Conservation (phyloP, 2,888 invertebrate genomes). For the Hedychridium roseum region DNA sequence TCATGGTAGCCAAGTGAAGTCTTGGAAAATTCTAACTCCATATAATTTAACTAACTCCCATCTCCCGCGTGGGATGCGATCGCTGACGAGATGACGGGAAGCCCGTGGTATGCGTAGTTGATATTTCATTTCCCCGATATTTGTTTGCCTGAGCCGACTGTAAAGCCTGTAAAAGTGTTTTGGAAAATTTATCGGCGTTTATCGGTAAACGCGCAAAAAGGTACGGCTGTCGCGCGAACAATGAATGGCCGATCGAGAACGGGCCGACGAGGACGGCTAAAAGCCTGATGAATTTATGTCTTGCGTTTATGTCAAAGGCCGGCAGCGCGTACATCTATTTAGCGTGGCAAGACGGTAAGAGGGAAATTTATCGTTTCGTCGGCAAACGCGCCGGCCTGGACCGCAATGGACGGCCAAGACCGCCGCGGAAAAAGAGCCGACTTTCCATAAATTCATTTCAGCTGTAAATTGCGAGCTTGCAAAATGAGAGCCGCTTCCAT, state of each 20-base stretch:
- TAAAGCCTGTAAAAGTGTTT: too few relatives aligned
- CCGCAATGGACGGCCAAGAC: constrained; percentile 15
- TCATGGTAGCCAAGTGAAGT: too few relatives aligned
- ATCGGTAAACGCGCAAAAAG: too few relatives aligned
- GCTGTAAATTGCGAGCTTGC: constrained; percentile 52
- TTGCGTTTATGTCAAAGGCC: constrained; percentile 54
- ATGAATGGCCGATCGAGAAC: too few relatives aligned
- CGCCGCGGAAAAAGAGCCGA: constrained; percentile 19
- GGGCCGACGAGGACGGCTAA: constrained; percentile 42
- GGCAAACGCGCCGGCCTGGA: constrained; percentile 35
- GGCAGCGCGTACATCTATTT: constrained; percentile 54
- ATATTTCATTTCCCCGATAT: too few relatives aligned
- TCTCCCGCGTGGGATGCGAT: constrained; percentile 46
- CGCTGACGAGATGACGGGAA: constrained; percentile 44
- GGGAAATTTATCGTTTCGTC: constrained; percentile 58
- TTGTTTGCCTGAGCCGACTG: too few relatives aligned
- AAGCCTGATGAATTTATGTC: constrained; percentile 54
- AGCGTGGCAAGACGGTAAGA: constrained; percentile 48
- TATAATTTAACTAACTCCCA: too few relatives aligned
- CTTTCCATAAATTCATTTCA: constrained; percentile 58
- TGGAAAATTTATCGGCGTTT: too few relatives aligned
- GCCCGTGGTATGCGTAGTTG: too few relatives aligned
- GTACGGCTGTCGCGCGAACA: too few relatives aligned
- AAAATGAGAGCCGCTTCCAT: constrained; percentile 50
- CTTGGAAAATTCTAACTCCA: too few relatives aligned